Evolutionary conservation across 1,140 invertebrate genomes (phyloP), one percentile per base, ranked within the genome.

Genomic region (Vanessa tameamea): DNA sequence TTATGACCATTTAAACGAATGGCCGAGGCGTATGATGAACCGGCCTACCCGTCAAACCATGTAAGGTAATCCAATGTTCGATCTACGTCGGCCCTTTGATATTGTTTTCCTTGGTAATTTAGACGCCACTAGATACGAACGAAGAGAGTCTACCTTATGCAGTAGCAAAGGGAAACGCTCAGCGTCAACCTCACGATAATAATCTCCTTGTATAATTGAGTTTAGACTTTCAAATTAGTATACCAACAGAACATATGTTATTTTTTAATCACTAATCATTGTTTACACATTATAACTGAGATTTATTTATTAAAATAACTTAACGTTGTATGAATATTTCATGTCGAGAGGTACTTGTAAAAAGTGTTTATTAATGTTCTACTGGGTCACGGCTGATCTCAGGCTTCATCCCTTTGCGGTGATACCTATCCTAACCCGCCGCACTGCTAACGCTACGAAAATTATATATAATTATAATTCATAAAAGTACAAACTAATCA

Each of bases 1-100:
- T 90, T 89, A 91, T 89, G 86, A 89, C 84, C 86, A 89, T 87
- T 90, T 89, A 88, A 90, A 87, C 85, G 84, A 82, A 86, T 82
- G 77, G 82, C 70, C 73, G 73, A 74, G 69, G 75, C 79, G 79
- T 86, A 89, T 88, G 88, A 88, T 79, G 84, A 86, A 80, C 80
- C 77, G 72, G 81, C 78, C 84, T 84, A 83, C 85, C 80, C 81
- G 84, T 90, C 87, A 88, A 74, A 47, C 89, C 89, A 83, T 90
- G 76, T 92, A 92, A 78, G 88, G 90, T 79, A 87, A 90, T 89
- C 89, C 81, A 80, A 84, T 81, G 79, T 83, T 82, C 80, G 81
- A 87, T 90, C 83, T 80, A 82, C 73, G 84, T 81, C 82, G 82
- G 78, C 76, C 68, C 82, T 86, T 86, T 87, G 81, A 89, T 85